A percentile compares a stretch with the other conserved stretches of the same genome.
Evolutionary conservation across 2,113 vertebrate genomes (phyloP).

Genomic region (Pycnonotus jocosus): DNA sequence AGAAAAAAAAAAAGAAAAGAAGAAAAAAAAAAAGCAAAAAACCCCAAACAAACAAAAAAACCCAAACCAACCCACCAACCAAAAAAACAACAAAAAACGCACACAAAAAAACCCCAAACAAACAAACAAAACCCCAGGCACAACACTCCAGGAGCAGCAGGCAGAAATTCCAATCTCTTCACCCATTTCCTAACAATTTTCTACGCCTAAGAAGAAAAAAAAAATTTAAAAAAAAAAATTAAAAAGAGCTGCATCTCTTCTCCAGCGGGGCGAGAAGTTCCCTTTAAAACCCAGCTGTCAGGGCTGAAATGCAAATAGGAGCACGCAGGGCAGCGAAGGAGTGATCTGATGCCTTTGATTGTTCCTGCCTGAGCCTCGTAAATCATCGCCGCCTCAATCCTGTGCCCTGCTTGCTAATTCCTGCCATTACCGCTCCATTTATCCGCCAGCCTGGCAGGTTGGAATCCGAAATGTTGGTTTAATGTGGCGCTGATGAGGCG

Average conservation of each 20-base stretch:
- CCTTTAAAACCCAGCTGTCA: neutral
- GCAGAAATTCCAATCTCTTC: neutral
- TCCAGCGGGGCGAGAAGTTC: neutral
- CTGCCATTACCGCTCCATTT: constrained; percentile 18
- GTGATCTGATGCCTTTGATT: constrained; percentile 35
- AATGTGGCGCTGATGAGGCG: constrained; percentile 25
- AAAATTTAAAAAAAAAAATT: neutral
- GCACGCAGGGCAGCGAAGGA: neutral
- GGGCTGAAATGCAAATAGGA: constrained; percentile 13
- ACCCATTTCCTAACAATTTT: neutral
- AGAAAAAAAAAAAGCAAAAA: too few relatives aligned
- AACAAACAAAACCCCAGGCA: too few relatives aligned
- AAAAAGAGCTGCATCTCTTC: neutral
- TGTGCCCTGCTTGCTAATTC: constrained; percentile 36
- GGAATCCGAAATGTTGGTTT: constrained; percentile 20
- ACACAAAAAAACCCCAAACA: too few relatives aligned
- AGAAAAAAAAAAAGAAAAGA: too few relatives aligned
- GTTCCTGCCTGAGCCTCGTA: constrained; percentile 14
- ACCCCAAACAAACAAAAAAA: too few relatives aligned
- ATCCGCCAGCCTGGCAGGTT: neutral
- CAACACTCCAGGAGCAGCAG: accelerated
- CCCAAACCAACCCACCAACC: too few relatives aligned
- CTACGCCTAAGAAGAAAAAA: neutral
- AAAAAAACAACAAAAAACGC: too few relatives aligned
- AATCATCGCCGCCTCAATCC: constrained; percentile 22